These are phyloP conservation scores for Rhinopomastus cyanomelas DNA, from an alignment of 2,113 vertebrate genomes.

Conservation along the genomic window DNA sequence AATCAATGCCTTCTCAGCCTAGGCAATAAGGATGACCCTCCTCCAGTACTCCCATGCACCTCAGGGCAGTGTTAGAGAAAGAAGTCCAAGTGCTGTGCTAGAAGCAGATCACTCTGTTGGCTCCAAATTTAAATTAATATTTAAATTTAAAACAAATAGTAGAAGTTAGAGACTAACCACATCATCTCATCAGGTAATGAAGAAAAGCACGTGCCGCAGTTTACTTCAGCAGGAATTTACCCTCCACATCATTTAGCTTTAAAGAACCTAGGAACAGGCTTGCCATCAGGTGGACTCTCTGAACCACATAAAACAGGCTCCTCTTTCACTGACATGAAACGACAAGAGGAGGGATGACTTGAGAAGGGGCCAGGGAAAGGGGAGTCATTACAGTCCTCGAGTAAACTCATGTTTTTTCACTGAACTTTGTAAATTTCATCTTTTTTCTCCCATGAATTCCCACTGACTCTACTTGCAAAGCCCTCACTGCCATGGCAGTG, in stretches of 20 bases:
- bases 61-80: not conserved
- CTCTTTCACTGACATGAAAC: not conserved
- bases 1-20: not conserved
- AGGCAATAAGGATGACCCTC: not conserved
- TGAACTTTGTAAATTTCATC: not conserved
- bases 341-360: not conserved
- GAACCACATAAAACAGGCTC: not conserved
- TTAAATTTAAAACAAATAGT: constrained; percentile 11
- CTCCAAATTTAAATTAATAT: constrained; percentile 10
- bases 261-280: constrained; percentile 21
- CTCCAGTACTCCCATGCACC: not conserved
- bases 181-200: not conserved
- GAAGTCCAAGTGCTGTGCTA: not conserved
- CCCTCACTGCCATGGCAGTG: constrained; percentile 20
- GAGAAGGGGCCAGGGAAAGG: not conserved
- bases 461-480: constrained; percentile 23
- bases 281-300: not conserved
- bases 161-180: constrained; percentile 15
- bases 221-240: not conserved
- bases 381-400: not conserved
- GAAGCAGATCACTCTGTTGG: not conserved
- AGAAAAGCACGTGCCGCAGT: not conserved
- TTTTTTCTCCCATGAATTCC: constrained; percentile 27
- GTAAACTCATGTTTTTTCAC: constrained; percentile 9
- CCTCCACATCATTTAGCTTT: not conserved